Conservation (phyloP, 2,888 invertebrate species). For the Caenorhabditis sinica region DNA sequence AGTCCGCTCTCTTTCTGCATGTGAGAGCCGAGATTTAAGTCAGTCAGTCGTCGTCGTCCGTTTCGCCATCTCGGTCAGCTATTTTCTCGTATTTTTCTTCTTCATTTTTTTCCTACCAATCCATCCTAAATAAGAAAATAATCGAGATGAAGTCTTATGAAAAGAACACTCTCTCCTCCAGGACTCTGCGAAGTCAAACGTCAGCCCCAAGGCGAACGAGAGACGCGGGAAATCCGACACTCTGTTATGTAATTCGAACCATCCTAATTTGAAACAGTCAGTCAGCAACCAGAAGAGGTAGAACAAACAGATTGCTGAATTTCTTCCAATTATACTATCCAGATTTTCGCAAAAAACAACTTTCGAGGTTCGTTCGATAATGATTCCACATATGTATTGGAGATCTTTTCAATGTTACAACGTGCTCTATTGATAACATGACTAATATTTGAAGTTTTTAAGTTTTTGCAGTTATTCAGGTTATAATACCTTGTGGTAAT, state of each 20-base stretch:
- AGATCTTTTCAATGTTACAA: too few species aligned
- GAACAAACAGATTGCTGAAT: not conserved
- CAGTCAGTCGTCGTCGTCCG: conserved; percentile 51
- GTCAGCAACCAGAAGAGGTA: conserved; percentile 9
- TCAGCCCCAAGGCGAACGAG: conserved; percentile 5
- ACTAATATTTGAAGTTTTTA: too few species aligned
- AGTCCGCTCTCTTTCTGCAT: conserved; percentile 43
- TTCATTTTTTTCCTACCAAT: conserved; percentile 39
- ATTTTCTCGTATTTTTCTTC: conserved; percentile 46
- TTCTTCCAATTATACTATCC: too few species aligned
- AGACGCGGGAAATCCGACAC: conserved; percentile 47
- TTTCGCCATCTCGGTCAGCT: conserved; percentile 41
- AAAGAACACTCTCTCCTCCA: conserved; percentile 29
- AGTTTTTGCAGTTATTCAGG: too few species aligned
- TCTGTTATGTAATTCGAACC: conserved; percentile 59
- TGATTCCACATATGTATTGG: too few species aligned
- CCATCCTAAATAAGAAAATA: conserved; percentile 38
- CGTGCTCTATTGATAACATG: too few species aligned
- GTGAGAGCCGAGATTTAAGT: conserved; percentile 65
- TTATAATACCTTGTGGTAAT: too few species aligned
- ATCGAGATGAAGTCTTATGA: conserved; percentile 39
- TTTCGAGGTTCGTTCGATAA: too few species aligned
- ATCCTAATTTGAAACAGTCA: conserved; percentile 60
- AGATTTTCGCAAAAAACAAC: too few species aligned
- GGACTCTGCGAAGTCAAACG: conserved; percentile 22